These are phyloP conservation scores for Phyllotis vaccarum DNA, from an alignment of 2,797 vertebrate genomes.

Conservation along the genomic window DNA sequence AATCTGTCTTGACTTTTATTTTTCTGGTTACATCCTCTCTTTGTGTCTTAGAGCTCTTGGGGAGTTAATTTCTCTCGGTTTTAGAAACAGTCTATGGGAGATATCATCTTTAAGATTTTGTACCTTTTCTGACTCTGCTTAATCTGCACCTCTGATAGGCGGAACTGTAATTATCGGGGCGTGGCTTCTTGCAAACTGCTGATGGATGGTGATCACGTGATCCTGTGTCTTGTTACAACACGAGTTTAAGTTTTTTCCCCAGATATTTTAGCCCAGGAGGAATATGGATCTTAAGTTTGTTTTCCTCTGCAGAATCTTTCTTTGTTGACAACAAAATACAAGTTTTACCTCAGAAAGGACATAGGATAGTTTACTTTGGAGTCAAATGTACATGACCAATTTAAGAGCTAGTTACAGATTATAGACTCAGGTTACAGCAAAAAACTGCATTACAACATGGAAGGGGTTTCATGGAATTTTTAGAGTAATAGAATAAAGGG, in stretches of 20 bases:
- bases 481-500: background rate
- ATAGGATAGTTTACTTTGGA: background rate
- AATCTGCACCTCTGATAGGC: background rate
- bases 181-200: background rate
- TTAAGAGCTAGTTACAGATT: background rate
- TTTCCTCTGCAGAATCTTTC: background rate
- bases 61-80: conserved; percentile 16
- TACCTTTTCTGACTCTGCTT: background rate
- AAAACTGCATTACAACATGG: background rate
- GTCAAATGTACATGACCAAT: background rate
- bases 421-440: background rate
- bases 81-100: background rate
- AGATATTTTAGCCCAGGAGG: background rate
- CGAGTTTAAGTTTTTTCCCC: background rate
- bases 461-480: background rate
- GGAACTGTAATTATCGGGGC: background rate
- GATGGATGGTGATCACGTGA: background rate
- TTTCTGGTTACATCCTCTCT: background rate
- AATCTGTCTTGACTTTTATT: conserved; percentile 31
- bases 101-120: conserved; percentile 5
- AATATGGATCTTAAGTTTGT: background rate
- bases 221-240: background rate
- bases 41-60: background rate
- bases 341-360: background rate
- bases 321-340: background rate